Conservation (phyloP, 2,888 invertebrate genomes). For the Agrotis puta region DNA sequence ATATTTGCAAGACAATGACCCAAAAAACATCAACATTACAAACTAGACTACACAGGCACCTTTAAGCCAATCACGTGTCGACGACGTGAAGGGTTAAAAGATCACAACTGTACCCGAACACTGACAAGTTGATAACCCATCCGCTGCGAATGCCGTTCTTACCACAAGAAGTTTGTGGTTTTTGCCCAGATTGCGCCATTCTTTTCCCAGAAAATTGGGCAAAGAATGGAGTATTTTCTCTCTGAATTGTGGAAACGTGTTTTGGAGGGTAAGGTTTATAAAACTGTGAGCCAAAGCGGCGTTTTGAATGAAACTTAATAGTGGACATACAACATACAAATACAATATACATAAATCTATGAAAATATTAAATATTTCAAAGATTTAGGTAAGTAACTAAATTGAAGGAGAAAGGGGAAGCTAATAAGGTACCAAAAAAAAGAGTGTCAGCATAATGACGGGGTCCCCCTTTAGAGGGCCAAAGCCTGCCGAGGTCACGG, state of each 20-base stretch:
- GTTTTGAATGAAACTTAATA: not conserved
- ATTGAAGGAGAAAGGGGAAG: too few relatives aligned
- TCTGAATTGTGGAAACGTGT: not conserved
- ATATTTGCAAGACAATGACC: not conserved
- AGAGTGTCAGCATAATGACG: too few relatives aligned
- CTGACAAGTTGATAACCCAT: conserved; percentile 53
- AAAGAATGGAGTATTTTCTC: conserved; percentile 8
- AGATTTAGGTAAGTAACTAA: not conserved
- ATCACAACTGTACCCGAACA: conserved; percentile 41
- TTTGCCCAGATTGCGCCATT: conserved; percentile 12
- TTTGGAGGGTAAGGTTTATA: not conserved
- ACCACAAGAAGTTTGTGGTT: conserved; percentile 11
- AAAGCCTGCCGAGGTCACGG: too few relatives aligned
- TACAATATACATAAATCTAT: too few relatives aligned
- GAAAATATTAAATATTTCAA: not conserved
- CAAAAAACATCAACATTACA: not conserved
- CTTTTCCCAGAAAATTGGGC: conserved; percentile 1
- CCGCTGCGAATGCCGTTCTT: conserved; percentile 8
- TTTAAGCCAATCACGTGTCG: conserved; percentile 31
- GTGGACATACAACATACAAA: too few relatives aligned
- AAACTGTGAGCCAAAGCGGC: not conserved
- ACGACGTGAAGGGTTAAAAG: conserved; percentile 52
- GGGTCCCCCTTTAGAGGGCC: too few relatives aligned
- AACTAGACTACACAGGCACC: conserved; percentile 15
- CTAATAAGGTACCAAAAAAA: too few relatives aligned